phyloP scores from a whole-genome alignment of 2,797 vertebrate species.

The Tadarida brasiliensis region DNA sequence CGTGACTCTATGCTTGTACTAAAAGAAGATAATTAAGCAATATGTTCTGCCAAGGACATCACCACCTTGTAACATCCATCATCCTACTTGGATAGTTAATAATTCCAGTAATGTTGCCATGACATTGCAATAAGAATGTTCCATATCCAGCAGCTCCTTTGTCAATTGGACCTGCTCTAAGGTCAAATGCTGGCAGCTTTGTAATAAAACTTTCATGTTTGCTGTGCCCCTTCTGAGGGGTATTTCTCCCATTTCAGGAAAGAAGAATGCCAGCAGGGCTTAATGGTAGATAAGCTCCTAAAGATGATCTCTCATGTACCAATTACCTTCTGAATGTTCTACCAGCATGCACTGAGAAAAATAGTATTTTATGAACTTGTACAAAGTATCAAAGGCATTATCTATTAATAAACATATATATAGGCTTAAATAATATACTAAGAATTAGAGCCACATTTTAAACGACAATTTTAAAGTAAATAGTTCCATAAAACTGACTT shows the following conservation, averaged over 20 bases:
- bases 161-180: constrained; percentile 64
- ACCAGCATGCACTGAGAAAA: not conserved
- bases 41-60: constrained; percentile 80
- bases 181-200: constrained; percentile 64
- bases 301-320: not conserved
- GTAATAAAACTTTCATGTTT: constrained; percentile 59
- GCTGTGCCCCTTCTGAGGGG: not conserved
- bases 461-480: constrained; percentile 52
- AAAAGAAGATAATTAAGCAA: constrained; percentile 84
- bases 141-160: constrained; percentile 58
- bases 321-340: not conserved
- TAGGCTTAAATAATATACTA: not conserved
- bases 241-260: constrained; percentile 9
- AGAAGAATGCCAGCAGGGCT: constrained; percentile 54
- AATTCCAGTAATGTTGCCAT: constrained; percentile 74
- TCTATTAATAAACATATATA: not conserved
- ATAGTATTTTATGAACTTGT: not conserved
- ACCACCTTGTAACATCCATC: constrained; percentile 71
- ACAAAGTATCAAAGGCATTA: not conserved
- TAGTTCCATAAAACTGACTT: not conserved
- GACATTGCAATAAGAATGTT: constrained; percentile 74
- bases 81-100: constrained; percentile 77
- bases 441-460: constrained; percentile 12
- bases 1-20: constrained; percentile 66
- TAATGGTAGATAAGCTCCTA: not conserved